Percentiles rank a stretch among this genome's conserved stretches.
Conservation (phyloP, 2,888 invertebrate genomes). For the Pristionchus arcanus region DNA sequence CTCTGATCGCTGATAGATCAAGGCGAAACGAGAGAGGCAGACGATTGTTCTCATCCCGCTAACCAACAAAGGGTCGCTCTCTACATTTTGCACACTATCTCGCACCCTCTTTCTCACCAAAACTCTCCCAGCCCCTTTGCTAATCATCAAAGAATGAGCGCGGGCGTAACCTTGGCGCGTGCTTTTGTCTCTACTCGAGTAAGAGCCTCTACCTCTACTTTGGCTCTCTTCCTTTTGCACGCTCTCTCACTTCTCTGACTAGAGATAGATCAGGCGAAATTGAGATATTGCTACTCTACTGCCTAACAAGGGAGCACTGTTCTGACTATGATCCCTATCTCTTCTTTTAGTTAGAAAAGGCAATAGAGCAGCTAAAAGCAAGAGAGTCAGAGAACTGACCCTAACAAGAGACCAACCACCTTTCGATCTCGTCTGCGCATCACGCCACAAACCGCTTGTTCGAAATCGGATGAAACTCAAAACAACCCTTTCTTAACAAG, state of each 20-base stretch:
- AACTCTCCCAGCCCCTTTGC: neutral
- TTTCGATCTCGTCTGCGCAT: neutral
- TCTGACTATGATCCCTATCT: too few relatives aligned
- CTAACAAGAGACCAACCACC: neutral
- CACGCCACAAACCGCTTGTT: neutral
- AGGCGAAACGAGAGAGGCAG: too few relatives aligned
- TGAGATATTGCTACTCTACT: neutral
- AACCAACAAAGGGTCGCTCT: neutral
- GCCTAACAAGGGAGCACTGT: too few relatives aligned
- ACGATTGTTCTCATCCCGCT: too few relatives aligned
- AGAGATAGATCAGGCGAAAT: neutral
- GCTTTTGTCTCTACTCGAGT: neutral
- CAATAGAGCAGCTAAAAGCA: too few relatives aligned
- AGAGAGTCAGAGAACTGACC: neutral
- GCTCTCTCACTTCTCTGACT: neutral
- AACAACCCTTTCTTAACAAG: neutral
- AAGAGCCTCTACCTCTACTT: too few relatives aligned
- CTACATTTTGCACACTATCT: neutral
- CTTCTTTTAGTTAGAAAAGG: too few relatives aligned
- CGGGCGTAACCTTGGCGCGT: conserved; percentile 20
- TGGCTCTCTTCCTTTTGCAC: neutral
- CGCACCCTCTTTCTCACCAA: neutral
- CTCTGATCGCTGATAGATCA: neutral
- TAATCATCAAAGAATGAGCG: conserved; percentile 9
- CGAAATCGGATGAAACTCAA: neutral